Conservation (phyloP, 2,113 vertebrate genomes). For the Chionis minor region DNA sequence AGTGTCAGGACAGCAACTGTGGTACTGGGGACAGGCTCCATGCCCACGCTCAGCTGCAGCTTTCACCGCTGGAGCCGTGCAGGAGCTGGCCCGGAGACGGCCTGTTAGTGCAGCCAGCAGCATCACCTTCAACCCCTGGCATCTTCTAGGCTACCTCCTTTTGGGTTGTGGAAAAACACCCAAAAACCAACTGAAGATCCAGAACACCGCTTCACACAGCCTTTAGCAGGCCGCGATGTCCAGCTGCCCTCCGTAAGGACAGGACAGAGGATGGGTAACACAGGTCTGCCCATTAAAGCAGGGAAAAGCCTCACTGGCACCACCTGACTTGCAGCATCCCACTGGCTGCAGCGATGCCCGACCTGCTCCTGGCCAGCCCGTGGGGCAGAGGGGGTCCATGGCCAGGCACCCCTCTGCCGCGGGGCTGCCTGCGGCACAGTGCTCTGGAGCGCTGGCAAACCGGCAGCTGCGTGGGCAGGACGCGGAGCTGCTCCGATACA, state of each 20-base stretch:
- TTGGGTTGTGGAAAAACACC: neutral
- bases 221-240: neutral
- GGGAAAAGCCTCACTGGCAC: neutral
- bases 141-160: neutral
- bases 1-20: rapidly evolving
- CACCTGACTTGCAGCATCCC: rapidly evolving
- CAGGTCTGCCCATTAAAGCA: rapidly evolving
- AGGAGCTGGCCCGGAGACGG: neutral
- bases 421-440: neutral
- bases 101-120: neutral
- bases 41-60: neutral
- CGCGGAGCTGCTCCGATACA: neutral
- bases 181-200: neutral
- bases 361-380: neutral
- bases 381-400: rapidly evolving
- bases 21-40: neutral
- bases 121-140: neutral
- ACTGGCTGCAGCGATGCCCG: rapidly evolving
- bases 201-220: neutral
- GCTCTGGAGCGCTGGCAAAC: neutral
- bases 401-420: neutral
- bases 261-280: neutral
- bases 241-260: neutral
- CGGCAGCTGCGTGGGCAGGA: neutral
- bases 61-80: neutral